Percentiles rank a stretch among this genome's conserved stretches.
Evolutionary conservation across 2,888 invertebrate species (phyloP).

Genomic region (Eulithis testata): DNA sequence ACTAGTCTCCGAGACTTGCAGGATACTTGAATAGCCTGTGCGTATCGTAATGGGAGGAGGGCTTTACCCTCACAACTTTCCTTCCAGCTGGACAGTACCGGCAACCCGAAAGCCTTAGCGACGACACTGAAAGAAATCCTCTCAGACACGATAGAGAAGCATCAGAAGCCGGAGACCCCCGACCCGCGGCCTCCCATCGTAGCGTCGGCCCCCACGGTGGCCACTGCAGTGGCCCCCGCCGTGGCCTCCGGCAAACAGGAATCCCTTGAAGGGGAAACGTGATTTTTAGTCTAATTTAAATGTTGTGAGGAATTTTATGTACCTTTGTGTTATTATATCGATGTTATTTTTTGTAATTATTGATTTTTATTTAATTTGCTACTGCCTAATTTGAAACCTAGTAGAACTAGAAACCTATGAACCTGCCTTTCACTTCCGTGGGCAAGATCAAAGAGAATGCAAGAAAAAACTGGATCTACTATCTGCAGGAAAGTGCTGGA

Average conservation of each 20-base stretch:
- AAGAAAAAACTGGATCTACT: too few species aligned
- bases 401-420: too few species aligned
- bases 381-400: too few species aligned
- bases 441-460: too few species aligned
- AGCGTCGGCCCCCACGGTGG: constrained; percentile 52
- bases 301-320: constrained; percentile 45
- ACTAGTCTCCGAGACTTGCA: too few species aligned
- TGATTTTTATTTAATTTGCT: not conserved
- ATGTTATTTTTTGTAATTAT: constrained; percentile 34
- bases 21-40: too few species aligned
- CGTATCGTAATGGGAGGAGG: too few species aligned
- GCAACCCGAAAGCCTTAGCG: constrained; percentile 71
- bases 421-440: too few species aligned
- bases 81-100: constrained; percentile 70
- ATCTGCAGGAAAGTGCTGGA: too few species aligned
- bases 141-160: constrained; percentile 70
- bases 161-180: constrained; percentile 49
- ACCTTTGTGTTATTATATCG: constrained; percentile 51
- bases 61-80: not conserved
- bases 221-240: constrained; percentile 45
- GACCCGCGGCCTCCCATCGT: constrained; percentile 43
- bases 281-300: constrained; percentile 48
- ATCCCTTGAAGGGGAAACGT: constrained; percentile 26
- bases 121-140: constrained; percentile 73
- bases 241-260: constrained; percentile 38